Conservation (phyloP, 2,113 vertebrate species). For the Pipra filicauda region DNA sequence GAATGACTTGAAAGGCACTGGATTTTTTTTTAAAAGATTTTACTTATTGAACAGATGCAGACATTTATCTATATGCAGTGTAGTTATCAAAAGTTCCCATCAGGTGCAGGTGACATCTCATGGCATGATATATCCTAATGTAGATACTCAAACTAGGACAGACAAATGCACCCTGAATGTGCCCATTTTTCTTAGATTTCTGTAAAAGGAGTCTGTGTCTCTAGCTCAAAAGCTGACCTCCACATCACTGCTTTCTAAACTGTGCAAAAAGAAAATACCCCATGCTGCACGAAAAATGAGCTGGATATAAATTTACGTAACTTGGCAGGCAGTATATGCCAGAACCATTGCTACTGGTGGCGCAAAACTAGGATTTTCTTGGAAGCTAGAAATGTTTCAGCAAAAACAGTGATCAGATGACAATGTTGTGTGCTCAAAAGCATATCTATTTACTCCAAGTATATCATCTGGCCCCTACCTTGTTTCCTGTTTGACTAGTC, state of each 20-base stretch:
- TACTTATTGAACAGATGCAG: background rate
- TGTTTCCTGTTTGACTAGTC: background rate
- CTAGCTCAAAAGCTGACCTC: background rate
- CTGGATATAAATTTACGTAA: background rate
- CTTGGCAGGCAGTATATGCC: background rate
- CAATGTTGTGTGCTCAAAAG: background rate
- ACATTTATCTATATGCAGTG: background rate
- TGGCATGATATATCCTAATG: background rate
- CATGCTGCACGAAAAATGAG: background rate
- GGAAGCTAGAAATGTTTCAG: background rate
- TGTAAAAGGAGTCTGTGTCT: background rate
- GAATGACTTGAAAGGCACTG: background rate
- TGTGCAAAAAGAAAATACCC: background rate
- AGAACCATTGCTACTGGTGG: background rate
- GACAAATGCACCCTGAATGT: background rate
- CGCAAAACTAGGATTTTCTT: background rate
- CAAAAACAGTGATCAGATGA: background rate
- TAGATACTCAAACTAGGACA: background rate
- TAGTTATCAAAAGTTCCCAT: background rate
- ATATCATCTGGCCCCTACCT: background rate
- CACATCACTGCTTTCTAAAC: background rate
- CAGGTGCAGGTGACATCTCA: background rate
- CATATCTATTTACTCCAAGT: background rate
- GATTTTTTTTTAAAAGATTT: background rate
- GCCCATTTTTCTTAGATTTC: background rate